These are phyloP conservation scores for Scartelaos histophorus DNA, from an alignment of 2,113 vertebrate genomes.

Conservation along the genomic window DNA sequence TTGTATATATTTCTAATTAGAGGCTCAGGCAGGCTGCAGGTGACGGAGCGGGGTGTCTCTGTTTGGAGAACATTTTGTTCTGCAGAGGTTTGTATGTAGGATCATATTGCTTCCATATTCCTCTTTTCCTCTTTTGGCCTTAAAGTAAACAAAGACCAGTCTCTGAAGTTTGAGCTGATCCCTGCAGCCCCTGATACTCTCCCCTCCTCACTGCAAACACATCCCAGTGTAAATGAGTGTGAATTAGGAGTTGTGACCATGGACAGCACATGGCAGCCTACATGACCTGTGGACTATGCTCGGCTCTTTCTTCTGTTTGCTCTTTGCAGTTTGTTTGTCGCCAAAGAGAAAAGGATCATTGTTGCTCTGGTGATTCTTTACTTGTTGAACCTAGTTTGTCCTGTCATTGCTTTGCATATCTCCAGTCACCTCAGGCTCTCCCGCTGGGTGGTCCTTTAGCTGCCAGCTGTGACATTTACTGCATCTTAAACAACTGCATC, in stretches of 20 bases:
- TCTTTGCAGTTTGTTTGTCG: constrained; percentile 32
- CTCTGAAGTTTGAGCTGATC: constrained; percentile 10
- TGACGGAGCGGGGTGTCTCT: background rate
- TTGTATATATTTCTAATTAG: too few species aligned
- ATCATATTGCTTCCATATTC: constrained; percentile 43
- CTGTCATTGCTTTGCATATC: constrained; percentile 49
- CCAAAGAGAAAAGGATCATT: constrained; percentile 23
- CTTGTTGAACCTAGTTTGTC: constrained; percentile 47
- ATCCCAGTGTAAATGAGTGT: constrained; percentile 29
- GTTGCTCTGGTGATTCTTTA: constrained; percentile 48
- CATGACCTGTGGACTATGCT: constrained; percentile 10
- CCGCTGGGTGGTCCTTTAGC: constrained; percentile 64
- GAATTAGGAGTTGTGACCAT: constrained; percentile 43
- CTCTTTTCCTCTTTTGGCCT: constrained; percentile 1
- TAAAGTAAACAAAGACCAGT: constrained; percentile 32
- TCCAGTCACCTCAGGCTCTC: constrained; percentile 60
- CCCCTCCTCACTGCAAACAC: constrained; percentile 5
- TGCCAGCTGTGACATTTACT: constrained; percentile 58
- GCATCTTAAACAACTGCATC: constrained; percentile 64
- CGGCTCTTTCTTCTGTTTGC: constrained; percentile 43
- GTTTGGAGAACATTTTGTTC: constrained; percentile 14
- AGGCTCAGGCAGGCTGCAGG: background rate
- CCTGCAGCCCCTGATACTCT: constrained; percentile 5
- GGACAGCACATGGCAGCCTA: constrained; percentile 38
- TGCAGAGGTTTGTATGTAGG: constrained; percentile 30